Percentiles rank a stretch among this genome's conserved stretches.
Conservation (phyloP, 2,113 vertebrate genomes). For the Pipra filicauda region DNA sequence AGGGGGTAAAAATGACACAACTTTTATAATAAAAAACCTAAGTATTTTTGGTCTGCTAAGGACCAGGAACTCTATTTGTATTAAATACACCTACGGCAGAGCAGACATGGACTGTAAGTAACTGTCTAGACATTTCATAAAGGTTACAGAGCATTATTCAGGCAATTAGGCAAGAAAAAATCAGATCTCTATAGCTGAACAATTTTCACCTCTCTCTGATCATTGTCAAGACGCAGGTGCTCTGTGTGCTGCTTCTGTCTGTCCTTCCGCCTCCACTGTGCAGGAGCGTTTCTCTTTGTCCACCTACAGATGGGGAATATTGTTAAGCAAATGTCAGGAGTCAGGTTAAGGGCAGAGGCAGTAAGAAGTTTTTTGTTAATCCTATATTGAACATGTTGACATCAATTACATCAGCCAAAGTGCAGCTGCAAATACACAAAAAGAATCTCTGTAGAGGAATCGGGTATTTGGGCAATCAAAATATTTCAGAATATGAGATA, state of each 20-base stretch:
- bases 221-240: constrained; percentile 94
- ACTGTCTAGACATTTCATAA: background rate
- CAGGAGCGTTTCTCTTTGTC: constrained; percentile 94
- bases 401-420: background rate
- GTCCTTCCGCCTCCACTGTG: constrained; percentile 94
- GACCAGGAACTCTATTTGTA: background rate
- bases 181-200: background rate
- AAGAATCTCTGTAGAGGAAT: background rate
- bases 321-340: background rate
- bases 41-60: background rate
- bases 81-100: background rate
- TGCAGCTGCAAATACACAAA: background rate
- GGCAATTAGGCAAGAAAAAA: background rate
- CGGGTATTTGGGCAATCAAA: background rate
- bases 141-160: background rate
- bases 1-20: background rate
- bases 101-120: background rate
- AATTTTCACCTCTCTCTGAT: constrained; percentile 92
- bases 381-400: background rate
- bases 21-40: background rate
- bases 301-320: constrained; percentile 74
- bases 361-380: background rate
- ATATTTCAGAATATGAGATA: background rate
- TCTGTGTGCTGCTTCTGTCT: constrained; percentile 96
- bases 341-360: background rate